A percentile compares a stretch with the other conserved stretches of the same genome.
These are phyloP conservation scores for Sebastes diploproa DNA, from an alignment of 2,797 vertebrate genomes.

Conservation along the genomic window DNA sequence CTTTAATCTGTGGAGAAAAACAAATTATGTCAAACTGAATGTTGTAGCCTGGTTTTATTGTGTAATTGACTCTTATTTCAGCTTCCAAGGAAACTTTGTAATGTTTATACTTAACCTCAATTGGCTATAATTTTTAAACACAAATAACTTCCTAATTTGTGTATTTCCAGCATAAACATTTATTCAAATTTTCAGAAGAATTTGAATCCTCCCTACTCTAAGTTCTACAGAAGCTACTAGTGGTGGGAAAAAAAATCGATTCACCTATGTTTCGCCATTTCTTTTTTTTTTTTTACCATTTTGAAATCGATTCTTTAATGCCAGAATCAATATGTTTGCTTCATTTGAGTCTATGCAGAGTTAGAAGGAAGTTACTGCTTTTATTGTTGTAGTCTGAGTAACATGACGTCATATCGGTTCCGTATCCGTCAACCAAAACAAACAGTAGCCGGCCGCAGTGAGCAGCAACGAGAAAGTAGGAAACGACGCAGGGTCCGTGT, in stretches of 20 bases:
- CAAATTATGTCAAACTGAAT: constrained; percentile 37
- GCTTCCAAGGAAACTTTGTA: neutral
- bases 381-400: no score
- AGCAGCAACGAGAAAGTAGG: no score
- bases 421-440: no score
- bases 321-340: no score
- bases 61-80: constrained; percentile 23
- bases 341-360: no score
- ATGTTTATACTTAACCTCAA: constrained; percentile 38
- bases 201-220: neutral
- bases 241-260: neutral
- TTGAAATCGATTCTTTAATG: no score
- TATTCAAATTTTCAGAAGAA: constrained; percentile 15
- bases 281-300: no score
- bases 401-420: no score
- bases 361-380: no score
- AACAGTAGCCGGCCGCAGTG: no score
- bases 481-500: no score
- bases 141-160: constrained; percentile 28
- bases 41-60: constrained; percentile 15
- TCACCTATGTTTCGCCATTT: neutral
- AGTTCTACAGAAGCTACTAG: neutral
- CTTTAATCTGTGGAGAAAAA: constrained; percentile 85
- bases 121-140: constrained; percentile 30
- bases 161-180: constrained; percentile 46